A percentile compares a stretch with the other conserved stretches of the same genome.
Evolutionary conservation across 2,888 invertebrate species (phyloP).

Genomic region (Cabera pusaria): DNA sequence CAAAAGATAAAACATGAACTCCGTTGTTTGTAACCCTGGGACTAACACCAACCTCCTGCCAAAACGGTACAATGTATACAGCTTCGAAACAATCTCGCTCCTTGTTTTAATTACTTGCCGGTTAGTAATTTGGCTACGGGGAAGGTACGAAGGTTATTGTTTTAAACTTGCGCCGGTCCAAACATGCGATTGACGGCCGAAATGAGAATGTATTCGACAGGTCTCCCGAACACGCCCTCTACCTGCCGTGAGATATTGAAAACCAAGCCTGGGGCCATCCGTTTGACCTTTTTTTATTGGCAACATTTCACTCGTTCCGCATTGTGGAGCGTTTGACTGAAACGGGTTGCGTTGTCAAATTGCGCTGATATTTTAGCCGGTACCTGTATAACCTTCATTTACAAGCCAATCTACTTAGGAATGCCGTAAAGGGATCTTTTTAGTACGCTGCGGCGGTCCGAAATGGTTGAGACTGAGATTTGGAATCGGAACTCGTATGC

Average conservation of each 20-base stretch:
- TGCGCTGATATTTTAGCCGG: slow-evolving; percentile 63
- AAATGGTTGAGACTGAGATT: slow-evolving; percentile 34
- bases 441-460: slow-evolving; percentile 37
- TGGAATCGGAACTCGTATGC: slow-evolving; percentile 25
- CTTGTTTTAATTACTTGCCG: slow-evolving; percentile 34
- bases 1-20: slow-evolving; percentile 9
- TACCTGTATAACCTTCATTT: slow-evolving; percentile 59
- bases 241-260: slow-evolving; percentile 75
- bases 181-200: slow-evolving; percentile 62
- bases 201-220: slow-evolving; percentile 66
- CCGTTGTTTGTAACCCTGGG: slow-evolving; percentile 10
- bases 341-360: slow-evolving; percentile 71
- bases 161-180: slow-evolving; percentile 41
- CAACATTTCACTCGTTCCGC: slow-evolving; percentile 76
- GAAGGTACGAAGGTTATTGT: slow-evolving; percentile 31
- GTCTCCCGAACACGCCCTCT: slow-evolving; percentile 46
- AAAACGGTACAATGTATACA: slow-evolving; percentile 27
- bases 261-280: slow-evolving; percentile 65
- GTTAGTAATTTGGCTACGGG: slow-evolving; percentile 30
- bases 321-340: slow-evolving; percentile 67
- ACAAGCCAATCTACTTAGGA: slow-evolving; percentile 50
- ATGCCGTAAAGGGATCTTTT: slow-evolving; percentile 52
- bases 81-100: slow-evolving; percentile 30
- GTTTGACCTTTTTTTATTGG: slow-evolving; percentile 77
- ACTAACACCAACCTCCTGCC: slow-evolving; percentile 23